Evolutionary conservation across 2,113 vertebrate species (phyloP), one percentile per base, ranked within the genome.

Genomic region (Pithys albifrons): DNA sequence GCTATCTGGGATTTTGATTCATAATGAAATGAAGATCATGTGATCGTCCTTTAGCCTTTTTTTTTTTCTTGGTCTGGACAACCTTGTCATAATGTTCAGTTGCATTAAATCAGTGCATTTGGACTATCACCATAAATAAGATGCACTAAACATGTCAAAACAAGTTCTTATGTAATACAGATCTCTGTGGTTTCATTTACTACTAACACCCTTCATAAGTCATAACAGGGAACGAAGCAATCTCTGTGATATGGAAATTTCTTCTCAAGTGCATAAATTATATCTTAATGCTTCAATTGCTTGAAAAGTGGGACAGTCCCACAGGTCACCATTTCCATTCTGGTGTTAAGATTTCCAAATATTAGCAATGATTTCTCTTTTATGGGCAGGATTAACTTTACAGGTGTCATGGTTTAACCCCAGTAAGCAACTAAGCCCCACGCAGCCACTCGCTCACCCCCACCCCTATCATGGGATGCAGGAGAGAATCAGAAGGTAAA

Each of bases 221-320:
- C 91, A 88, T 92, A 95, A 73, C 80, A 89, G 52, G 55, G 75
- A 92, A 82, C 0, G 35, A 71, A 95, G 91, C 81, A 95, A 89
- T 91, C 95, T 94, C 88, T 96, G 64, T 96, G 96, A 96, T 97
- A 96, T 96, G 96, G 95, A 97, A 96, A 96, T 97, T 77, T 93
- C 92, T 96, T 91, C 85, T 93, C 84, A 78, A 95, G 85, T 85
- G 83, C 93, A 96, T 96, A 95, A 95, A 97, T 97, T 96, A 95
- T n/a, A 35, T 71, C 94, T 95, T 96, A 97, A 94, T 95, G 91
- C 92, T 95, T 94, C 92, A 93, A 96, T 93, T 97, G 93, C 95
- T 88, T 91, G 92, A 96, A 96, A 95, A 97, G 88, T 96, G 96
- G 96, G 95, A 87, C 27, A 89, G 93, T 96, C 96, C 96, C 96